Conservation (phyloP, 2,888 invertebrate species). For the Pristionchus arcanus region DNA sequence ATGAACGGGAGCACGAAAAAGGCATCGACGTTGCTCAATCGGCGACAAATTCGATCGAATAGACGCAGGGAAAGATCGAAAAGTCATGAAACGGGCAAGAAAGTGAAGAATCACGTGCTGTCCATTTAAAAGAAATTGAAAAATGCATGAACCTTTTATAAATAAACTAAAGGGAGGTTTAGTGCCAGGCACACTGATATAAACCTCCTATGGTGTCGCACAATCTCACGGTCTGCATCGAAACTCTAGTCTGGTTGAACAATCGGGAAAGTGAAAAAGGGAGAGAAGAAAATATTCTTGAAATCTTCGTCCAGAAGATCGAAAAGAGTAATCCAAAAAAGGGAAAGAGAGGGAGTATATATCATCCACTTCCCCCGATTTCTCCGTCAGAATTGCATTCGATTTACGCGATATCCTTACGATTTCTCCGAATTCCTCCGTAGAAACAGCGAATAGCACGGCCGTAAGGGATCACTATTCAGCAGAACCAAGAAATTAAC, state of each 20-base stretch:
- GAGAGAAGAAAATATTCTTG: background rate
- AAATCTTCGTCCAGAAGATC: background rate
- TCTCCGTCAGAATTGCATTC: conserved; percentile 37
- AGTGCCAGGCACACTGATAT: background rate
- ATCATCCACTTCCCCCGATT: background rate
- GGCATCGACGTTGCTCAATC: background rate
- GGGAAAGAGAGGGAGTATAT: conserved; percentile 26
- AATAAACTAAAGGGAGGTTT: too few relatives aligned
- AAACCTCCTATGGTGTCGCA: background rate
- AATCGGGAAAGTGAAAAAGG: background rate
- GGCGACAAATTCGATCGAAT: conserved; percentile 7
- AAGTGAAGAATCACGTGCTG: background rate
- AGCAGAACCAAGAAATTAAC: background rate
- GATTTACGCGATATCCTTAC: conserved; percentile 15
- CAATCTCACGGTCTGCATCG: background rate
- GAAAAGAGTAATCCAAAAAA: background rate
- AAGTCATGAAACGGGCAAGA: background rate
- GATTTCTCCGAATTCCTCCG: background rate
- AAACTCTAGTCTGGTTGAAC: background rate
- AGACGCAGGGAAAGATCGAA: background rate
- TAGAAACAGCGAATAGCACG: background rate
- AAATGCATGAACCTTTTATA: too few relatives aligned
- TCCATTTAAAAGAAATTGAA: too few relatives aligned
- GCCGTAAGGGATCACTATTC: conserved; percentile 18
- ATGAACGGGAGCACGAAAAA: background rate